These are phyloP conservation scores for Agonopterix alstromeriana DNA, from an alignment of 2,888 invertebrate genomes.

Conservation along the genomic window DNA sequence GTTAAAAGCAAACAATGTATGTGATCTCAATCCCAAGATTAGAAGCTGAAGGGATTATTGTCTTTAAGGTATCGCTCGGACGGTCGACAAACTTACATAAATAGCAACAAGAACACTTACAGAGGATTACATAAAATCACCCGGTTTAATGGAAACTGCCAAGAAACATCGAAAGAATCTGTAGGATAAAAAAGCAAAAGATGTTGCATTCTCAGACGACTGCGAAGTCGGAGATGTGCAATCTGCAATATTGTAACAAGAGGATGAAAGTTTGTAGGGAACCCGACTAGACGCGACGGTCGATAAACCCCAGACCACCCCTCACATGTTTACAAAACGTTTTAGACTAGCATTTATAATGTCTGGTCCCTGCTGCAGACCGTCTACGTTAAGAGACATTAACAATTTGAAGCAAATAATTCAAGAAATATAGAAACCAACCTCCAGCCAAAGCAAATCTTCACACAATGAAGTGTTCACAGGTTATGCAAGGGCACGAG, in stretches of 20 bases:
- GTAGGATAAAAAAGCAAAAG: conserved; percentile 1
- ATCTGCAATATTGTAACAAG: conserved; percentile 1
- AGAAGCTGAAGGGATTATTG: no score
- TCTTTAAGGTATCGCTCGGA: neutral
- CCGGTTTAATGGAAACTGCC: neutral
- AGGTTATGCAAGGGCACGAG: conserved; percentile 27
- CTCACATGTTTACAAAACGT: conserved; percentile 37
- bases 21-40: neutral
- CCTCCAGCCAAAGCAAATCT: no score
- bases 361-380: conserved; percentile 16
- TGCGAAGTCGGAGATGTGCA: neutral
- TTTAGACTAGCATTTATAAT: conserved; percentile 24
- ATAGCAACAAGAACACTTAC: neutral
- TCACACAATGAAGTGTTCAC: no score
- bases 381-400: no score
- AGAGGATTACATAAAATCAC: no score
- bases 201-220: conserved; percentile 1
- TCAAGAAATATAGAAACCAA: no score
- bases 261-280: conserved; percentile 10
- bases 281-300: conserved; percentile 44
- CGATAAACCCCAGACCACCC: conserved; percentile 53
- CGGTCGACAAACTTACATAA: neutral
- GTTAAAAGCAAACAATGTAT: no score
- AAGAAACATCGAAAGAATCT: neutral
- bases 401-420: no score